Conservation (phyloP, 2,113 vertebrate species). For the Lontra canadensis region DNA sequence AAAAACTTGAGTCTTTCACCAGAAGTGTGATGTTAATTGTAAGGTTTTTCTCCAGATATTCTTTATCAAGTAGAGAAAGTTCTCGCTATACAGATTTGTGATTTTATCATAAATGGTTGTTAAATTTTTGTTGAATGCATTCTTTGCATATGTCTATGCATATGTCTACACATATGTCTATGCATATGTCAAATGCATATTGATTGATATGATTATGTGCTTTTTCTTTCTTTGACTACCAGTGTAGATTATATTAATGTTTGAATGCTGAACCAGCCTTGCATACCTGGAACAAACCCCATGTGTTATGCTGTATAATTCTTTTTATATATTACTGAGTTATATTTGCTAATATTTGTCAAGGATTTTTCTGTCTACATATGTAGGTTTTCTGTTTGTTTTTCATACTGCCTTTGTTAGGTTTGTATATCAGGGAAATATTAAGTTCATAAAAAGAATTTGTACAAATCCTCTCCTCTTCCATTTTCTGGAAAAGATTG, state of each 20-base stretch:
- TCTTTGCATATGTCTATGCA: background rate
- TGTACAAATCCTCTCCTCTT: background rate
- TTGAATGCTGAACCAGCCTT: background rate
- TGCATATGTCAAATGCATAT: background rate
- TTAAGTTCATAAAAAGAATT: background rate
- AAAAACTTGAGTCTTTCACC: background rate
- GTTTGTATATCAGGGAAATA: background rate
- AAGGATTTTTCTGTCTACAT: background rate
- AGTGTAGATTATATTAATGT: background rate
- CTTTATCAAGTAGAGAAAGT: background rate
- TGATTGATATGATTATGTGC: background rate
- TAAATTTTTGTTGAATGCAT: background rate
- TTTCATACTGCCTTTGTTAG: background rate
- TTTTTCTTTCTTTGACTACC: background rate
- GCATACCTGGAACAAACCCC: background rate
- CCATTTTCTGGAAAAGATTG: background rate
- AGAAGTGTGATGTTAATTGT: background rate
- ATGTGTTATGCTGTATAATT: background rate
- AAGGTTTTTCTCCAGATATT: background rate
- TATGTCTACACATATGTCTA: background rate
- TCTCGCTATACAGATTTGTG: background rate
- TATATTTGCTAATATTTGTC: background rate
- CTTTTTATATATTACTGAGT: background rate
- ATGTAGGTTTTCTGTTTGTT: background rate
- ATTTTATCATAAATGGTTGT: background rate